Base-by-base conservation (phyloP, 2,113 vertebrate genomes). In the Leuciscus idus region DNA sequence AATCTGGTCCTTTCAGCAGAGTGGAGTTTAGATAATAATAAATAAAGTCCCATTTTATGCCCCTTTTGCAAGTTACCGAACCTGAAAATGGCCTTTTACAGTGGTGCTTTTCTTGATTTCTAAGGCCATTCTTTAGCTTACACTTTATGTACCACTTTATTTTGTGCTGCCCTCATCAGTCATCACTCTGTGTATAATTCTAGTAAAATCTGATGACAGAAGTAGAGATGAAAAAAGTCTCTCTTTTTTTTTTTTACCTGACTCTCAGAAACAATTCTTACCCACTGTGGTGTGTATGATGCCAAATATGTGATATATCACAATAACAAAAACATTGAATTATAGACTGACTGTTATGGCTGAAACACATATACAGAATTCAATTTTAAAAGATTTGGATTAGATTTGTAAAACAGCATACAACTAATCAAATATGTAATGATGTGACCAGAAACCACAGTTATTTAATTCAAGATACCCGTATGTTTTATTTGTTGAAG, bases 401-500 rank as follows among this genome's bases (percentile, higher is more conserved):
- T 68, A 30, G 15, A 72, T 72, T 75, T 50, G n/a, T 46, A 36
- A 21, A 48, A 30, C 6, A 28, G 19, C 46, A 55, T 77, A 21
- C 17, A 57, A 78, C n/a, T 21, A 30, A 50, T 46, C 8, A 28
- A 50, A 50, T 33, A 66, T 66, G 10, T 50, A 68, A 30, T 17
- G 15, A n/a, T 4, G 19, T 50, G 17, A 13, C 10, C 19, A 23
- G 19, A 33, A 23, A 28, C 59, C 39, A 57, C 30, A 36, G 1
- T 72, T 30, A 46, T 86, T 4, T 74, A 83, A 77, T 77, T 3
- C n/a, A 2, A 21, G 28, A 26, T 30, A 52, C 48, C 26, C 55
- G 6, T 81, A 4, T 75, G 52, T 85, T 73, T 70, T 28, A 46
- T 84, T 80, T 30, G 19, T 55, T 87, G 59, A 78, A 94, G 94